These are phyloP conservation scores for Scaptodrosophila latifasciaeformis DNA, from an alignment of 2,888 invertebrate species.

Conservation along the genomic window DNA sequence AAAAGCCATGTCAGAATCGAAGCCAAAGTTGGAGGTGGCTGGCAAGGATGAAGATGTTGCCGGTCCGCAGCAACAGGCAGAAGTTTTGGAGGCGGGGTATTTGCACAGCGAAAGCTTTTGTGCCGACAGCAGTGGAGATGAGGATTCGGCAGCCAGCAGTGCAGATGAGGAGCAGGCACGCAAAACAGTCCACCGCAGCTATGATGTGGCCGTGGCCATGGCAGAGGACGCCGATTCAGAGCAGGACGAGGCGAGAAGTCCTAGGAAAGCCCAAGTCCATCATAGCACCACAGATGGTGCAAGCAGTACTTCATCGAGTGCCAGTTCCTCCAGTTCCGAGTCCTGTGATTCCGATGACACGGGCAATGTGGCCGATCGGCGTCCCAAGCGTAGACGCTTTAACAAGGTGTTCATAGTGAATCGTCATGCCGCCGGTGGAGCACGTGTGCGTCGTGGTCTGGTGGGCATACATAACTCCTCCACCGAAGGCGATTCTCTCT, in stretches of 20 bases:
- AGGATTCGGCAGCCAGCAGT: conserved; percentile 24
- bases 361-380: conserved; percentile 77
- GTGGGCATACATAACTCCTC: conserved; percentile 74
- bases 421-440: conserved; percentile 67
- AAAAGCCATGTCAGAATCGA: conserved; percentile 46
- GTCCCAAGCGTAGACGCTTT: conserved; percentile 77
- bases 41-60: conserved; percentile 58
- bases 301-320: conserved; percentile 59
- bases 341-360: conserved; percentile 76
- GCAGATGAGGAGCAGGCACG: conserved; percentile 39
- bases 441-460: conserved; percentile 40
- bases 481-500: conserved; percentile 78
- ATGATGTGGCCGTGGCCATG: conserved; percentile 61
- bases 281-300: conserved; percentile 54
- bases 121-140: conserved; percentile 32
- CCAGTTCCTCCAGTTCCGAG: conserved; percentile 73
- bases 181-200: conserved; percentile 65
- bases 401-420: conserved; percentile 83
- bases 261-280: conserved; percentile 16
- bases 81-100: conserved; percentile 26
- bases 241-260: conserved; percentile 3
- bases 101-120: conserved; percentile 55
- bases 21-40: conserved; percentile 11
- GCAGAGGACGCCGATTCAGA: conserved; percentile 14
- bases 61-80: conserved; percentile 19